Conservation (phyloP, 2,113 vertebrate species). For the Alces alces region DNA sequence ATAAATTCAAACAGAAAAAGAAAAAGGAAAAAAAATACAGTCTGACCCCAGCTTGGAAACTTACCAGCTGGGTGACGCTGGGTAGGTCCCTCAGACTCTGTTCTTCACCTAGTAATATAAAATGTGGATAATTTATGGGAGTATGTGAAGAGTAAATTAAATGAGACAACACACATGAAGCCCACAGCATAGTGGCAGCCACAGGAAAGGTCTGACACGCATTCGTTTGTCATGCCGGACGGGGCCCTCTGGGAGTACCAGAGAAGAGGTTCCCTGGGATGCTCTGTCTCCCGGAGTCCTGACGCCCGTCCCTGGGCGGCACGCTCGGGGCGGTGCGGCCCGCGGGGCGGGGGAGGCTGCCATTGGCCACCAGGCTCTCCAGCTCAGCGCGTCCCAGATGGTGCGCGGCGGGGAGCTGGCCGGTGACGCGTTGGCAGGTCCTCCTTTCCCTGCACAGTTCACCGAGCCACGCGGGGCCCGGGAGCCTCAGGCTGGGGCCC, state of each 20-base stretch:
- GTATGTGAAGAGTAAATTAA: background rate
- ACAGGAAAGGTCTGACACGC: background rate
- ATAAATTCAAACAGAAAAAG: background rate
- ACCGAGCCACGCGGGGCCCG: constrained; percentile 72
- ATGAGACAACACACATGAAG: background rate
- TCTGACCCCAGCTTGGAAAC: background rate
- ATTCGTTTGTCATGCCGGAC: rapidly evolving
- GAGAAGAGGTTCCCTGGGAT: background rate
- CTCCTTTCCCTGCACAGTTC: constrained; percentile 75
- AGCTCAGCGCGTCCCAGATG: constrained; percentile 78
- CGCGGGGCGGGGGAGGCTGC: background rate
- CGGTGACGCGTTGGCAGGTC: constrained; percentile 69
- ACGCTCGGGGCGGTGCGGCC: background rate
- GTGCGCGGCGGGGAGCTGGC: constrained; percentile 73
- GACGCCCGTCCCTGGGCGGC: background rate
- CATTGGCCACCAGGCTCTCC: background rate
- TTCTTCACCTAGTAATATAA: background rate
- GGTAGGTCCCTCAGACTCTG: background rate
- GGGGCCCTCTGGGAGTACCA: background rate
- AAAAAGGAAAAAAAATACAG: background rate
- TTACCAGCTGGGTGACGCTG: background rate
- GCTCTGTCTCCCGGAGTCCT: background rate
- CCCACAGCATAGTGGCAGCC: background rate
- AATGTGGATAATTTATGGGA: background rate
- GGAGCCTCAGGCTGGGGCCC: constrained; percentile 70